Percentiles rank a stretch among this genome's conserved stretches.
phyloP scores from a whole-genome alignment of 1,140 invertebrate genomes.

The Prorops nasuta region DNA sequence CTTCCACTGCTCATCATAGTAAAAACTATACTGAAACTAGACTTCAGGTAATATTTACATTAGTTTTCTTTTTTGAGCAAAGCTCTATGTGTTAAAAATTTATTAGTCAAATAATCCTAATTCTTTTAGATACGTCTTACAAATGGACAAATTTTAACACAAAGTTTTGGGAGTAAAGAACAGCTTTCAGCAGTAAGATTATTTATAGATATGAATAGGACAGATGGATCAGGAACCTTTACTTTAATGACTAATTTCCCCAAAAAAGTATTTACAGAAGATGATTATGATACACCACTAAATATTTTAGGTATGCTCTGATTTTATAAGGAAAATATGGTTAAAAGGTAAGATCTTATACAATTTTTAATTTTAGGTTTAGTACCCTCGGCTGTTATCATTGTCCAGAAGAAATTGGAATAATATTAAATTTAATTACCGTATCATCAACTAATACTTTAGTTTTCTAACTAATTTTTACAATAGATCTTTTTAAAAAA shows the following conservation, averaged over 20 bases:
- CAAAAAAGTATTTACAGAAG: conserved; percentile 78
- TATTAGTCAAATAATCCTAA: too few species aligned
- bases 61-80: background rate
- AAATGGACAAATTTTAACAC: conserved; percentile 68
- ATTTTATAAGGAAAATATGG: conserved; percentile 4
- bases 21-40: conserved; percentile 63
- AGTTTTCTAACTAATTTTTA: background rate
- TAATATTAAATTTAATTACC: too few species aligned
- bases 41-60: conserved; percentile 65
- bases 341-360: conserved; percentile 6
- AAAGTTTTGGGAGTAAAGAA: conserved; percentile 83
- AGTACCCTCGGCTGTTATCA: conserved; percentile 76
- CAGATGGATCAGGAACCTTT: conserved; percentile 66
- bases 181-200: conserved; percentile 85
- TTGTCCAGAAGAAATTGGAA: conserved; percentile 62
- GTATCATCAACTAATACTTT: background rate
- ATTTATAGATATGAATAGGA: conserved; percentile 77
- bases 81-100: too few species aligned
- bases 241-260: conserved; percentile 84
- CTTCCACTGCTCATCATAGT: conserved; percentile 44
- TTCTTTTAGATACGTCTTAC: conserved; percentile 60
- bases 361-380: conserved; percentile 63
- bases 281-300: conserved; percentile 85
- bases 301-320: conserved; percentile 68
- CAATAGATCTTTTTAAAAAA: background rate